phyloP scores from a whole-genome alignment of 1,140 invertebrate genomes.

The Wasmannia auropunctata region DNA sequence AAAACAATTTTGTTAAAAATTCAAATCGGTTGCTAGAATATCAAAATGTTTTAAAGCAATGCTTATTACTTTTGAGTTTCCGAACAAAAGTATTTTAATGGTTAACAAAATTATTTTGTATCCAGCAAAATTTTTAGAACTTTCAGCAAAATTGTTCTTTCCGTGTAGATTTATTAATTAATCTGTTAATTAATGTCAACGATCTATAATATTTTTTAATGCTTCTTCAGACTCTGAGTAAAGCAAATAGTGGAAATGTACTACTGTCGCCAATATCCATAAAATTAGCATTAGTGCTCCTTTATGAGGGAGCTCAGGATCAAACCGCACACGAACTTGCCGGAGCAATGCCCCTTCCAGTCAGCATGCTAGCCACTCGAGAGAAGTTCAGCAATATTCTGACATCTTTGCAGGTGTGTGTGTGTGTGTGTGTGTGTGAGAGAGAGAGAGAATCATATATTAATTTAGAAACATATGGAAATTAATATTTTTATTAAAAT shows the following conservation, averaged over 20 bases:
- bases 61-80: too few relatives aligned
- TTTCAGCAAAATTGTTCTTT: too few relatives aligned
- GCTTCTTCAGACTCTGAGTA: constrained; percentile 75
- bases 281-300: constrained; percentile 90
- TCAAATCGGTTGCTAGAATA: too few relatives aligned
- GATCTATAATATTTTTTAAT: constrained; percentile 18
- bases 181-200: neutral
- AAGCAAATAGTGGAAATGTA: constrained; percentile 86
- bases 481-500: neutral
- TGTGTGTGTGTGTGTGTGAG: too few relatives aligned
- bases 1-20: too few relatives aligned
- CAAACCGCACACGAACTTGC: constrained; percentile 88
- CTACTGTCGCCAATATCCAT: constrained; percentile 93
- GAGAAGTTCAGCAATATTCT: constrained; percentile 84
- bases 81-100: too few relatives aligned
- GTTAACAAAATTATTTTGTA: too few relatives aligned
- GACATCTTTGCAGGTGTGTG: constrained; percentile 81
- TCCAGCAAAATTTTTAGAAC: too few relatives aligned
- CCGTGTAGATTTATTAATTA: neutral
- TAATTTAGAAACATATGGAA: neutral
- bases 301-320: constrained; percentile 90
- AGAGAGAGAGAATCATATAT: neutral
- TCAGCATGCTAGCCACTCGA: constrained; percentile 82
- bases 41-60: too few relatives aligned
- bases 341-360: constrained; percentile 86